These are phyloP conservation scores for Ficedula albicollis DNA, from an alignment of 2,797 vertebrate species.

Conservation along the genomic window DNA sequence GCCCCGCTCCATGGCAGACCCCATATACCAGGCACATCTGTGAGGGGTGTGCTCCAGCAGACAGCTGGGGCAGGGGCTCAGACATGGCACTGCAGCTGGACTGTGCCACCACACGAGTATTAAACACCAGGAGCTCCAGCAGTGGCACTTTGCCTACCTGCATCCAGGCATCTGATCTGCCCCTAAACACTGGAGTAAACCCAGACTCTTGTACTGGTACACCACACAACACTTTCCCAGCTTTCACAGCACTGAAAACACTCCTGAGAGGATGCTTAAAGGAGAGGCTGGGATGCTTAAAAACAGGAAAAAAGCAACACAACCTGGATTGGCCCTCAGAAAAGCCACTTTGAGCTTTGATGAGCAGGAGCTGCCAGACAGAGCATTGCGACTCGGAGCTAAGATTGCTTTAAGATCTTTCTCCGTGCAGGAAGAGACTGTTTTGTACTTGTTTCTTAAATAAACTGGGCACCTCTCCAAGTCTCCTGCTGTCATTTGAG, in stretches of 20 bases:
- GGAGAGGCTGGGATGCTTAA: background rate
- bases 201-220: background rate
- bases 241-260: background rate
- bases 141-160: background rate
- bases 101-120: background rate
- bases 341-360: background rate
- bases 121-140: background rate
- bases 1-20: background rate
- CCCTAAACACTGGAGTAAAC: background rate
- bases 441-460: conserved; percentile 23
- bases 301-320: background rate
- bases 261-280: background rate
- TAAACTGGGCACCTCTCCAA: conserved; percentile 36
- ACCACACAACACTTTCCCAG: background rate
- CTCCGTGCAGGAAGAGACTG: background rate
- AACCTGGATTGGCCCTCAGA: background rate
- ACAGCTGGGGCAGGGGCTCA: background rate
- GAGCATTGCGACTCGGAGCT: background rate
- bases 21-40: background rate
- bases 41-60: background rate
- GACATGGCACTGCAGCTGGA: background rate
- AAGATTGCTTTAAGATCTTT: background rate
- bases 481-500: conserved; percentile 42
- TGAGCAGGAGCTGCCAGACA: background rate
- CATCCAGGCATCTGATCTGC: background rate